These are phyloP conservation scores for Corvus moneduloides DNA, from an alignment of 2,113 vertebrate species.

Conservation along the genomic window DNA sequence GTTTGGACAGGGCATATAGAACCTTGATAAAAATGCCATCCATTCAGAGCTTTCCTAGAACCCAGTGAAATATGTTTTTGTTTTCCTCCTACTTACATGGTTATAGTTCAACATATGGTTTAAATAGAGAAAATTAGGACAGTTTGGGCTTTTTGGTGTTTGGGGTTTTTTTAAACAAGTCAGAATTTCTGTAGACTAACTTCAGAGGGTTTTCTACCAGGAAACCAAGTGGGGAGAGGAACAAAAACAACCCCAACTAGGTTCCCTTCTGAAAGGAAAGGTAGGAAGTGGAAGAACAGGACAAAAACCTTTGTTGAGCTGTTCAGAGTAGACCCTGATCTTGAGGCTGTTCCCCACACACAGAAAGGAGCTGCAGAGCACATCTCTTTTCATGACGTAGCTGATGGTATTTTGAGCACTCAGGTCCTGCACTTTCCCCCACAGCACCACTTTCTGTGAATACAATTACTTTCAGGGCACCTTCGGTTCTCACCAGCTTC, in stretches of 20 bases:
- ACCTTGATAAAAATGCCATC: neutral
- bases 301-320: neutral
- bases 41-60: conserved; percentile 11
- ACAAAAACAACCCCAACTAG: too few species aligned
- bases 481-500: neutral
- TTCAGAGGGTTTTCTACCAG: neutral
- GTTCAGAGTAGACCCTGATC: neutral
- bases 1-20: neutral
- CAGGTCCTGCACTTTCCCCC: conserved; percentile 16
- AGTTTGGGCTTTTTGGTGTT: neutral
- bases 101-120: conserved; percentile 39
- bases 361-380: neutral
- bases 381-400: neutral
- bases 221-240: rapidly evolving
- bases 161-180: neutral
- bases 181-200: neutral
- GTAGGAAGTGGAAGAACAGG: neutral
- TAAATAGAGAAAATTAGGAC: neutral
- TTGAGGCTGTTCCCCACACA: neutral
- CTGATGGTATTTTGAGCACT: neutral
- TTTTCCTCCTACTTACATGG: neutral
- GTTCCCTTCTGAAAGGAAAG: neutral
- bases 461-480: neutral
- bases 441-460: neutral
- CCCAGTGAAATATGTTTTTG: neutral